These are phyloP conservation scores for Acanthisitta chloris DNA, from an alignment of 2,113 vertebrate genomes.

Conservation along the genomic window DNA sequence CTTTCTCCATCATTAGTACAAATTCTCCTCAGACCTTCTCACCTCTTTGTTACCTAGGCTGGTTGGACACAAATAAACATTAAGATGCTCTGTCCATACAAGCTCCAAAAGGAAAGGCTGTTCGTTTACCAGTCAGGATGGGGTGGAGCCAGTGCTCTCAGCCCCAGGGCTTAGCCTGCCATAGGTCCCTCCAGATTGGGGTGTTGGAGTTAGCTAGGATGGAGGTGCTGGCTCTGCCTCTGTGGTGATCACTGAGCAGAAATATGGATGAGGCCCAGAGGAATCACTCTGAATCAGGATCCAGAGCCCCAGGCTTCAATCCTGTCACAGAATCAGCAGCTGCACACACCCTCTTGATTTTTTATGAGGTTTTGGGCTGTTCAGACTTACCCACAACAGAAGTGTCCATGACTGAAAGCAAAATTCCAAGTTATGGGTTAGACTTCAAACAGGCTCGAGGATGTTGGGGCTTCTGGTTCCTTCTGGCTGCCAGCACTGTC, in stretches of 20 bases:
- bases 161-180: not conserved
- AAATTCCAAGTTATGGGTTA: not conserved
- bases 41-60: not conserved
- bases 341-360: not conserved
- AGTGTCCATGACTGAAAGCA: not conserved
- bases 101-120: not conserved
- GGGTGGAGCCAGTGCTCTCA: not conserved
- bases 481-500: not conserved
- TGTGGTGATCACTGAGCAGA: not conserved
- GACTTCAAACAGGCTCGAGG: not conserved
- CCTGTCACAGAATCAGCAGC: not conserved
- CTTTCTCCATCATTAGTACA: not conserved
- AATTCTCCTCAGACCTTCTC: not conserved
- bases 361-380: not conserved
- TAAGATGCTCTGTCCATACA: not conserved
- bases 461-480: not conserved
- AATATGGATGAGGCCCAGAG: rapidly evolving
- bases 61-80: not conserved
- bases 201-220: not conserved
- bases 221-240: not conserved
- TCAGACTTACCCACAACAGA: not conserved
- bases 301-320: not conserved
- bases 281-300: not conserved
- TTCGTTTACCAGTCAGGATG: not conserved
- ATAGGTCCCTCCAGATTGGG: not conserved